These are phyloP conservation scores for Ancistrus triradiatus DNA, from an alignment of 2,113 vertebrate species.

Conservation along the genomic window DNA sequence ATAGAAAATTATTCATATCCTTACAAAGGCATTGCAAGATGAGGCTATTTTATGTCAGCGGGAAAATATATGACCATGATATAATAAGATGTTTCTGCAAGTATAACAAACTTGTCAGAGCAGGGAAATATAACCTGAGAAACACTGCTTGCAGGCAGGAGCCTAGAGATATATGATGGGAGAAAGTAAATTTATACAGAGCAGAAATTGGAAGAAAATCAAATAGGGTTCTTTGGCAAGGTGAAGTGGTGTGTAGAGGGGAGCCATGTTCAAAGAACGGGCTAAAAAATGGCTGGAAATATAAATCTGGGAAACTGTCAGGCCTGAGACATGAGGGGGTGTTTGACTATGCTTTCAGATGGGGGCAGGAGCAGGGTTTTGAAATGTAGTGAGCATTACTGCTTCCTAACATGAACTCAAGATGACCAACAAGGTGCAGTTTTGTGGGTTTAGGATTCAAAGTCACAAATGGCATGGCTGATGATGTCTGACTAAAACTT, in stretches of 20 bases:
- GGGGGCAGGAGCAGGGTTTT: conserved; percentile 23
- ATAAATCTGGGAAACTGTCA: conserved; percentile 37
- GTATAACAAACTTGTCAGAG: conserved; percentile 37
- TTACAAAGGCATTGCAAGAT: not conserved
- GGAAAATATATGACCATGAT: conserved; percentile 36
- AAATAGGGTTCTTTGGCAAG: conserved; percentile 32
- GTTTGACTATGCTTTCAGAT: conserved; percentile 44
- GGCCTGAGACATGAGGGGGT: conserved; percentile 32
- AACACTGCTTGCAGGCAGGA: conserved; percentile 26
- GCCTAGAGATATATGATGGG: conserved; percentile 34
- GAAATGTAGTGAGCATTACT: conserved; percentile 7
- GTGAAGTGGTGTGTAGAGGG: conserved; percentile 28
- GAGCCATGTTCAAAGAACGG: conserved; percentile 28
- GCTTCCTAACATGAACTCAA: no score
- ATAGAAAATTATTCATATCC: not conserved
- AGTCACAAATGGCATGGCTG: no score
- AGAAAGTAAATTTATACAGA: conserved; percentile 45
- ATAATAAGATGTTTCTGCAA: conserved; percentile 34
- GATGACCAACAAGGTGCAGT: no score
- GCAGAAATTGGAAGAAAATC: conserved; percentile 32
- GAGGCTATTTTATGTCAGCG: not conserved
- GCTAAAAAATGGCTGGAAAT: conserved; percentile 17
- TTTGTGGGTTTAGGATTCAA: no score
- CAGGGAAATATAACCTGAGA: conserved; percentile 41
- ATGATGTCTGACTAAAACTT: no score